Conservation (phyloP, 2,888 invertebrate species). For the Drosophila borealis region DNA sequence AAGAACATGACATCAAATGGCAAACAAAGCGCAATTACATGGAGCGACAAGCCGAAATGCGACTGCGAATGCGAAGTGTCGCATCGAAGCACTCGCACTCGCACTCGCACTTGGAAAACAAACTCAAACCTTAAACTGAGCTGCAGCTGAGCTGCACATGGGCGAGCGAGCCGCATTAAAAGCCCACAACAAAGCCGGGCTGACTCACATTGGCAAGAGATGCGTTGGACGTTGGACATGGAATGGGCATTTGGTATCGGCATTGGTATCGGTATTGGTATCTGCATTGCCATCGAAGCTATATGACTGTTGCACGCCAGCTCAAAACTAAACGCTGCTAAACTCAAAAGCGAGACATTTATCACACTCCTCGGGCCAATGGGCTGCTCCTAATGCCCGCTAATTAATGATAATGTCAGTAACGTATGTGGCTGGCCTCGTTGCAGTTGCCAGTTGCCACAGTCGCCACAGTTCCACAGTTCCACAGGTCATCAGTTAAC, state of each 20-base stretch:
- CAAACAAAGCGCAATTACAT: conserved; percentile 78
- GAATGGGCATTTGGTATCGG: conserved; percentile 9
- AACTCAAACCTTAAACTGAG: conserved; percentile 12
- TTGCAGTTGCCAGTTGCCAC: conserved; percentile 6
- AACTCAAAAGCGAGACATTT: conserved; percentile 41
- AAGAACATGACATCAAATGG: conserved; percentile 77
- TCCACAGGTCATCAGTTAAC: conserved; percentile 72
- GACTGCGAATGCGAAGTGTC: conserved; percentile 16
- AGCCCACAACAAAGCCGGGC: conserved; percentile 47
- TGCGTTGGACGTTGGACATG: conserved; percentile 64
- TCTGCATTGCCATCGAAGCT: conserved; percentile 5
- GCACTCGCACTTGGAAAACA: conserved; percentile 3
- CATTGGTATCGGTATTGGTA: conserved; percentile 6
- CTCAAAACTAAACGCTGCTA: conserved; percentile 64
- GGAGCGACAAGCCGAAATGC: conserved; percentile 37
- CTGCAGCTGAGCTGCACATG: conserved; percentile 52
- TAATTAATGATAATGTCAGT: conserved; percentile 63
- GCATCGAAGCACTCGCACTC: conserved; percentile 34
- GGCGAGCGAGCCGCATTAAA: conserved; percentile 60
- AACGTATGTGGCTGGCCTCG: conserved; percentile 20
- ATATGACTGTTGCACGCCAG: conserved; percentile 67
- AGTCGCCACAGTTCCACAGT: background rate
- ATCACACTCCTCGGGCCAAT: conserved; percentile 27
- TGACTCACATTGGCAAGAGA: conserved; percentile 61
- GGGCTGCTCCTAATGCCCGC: conserved; percentile 42